A percentile compares a stretch with the other conserved stretches of the same genome.
Conservation (phyloP, 2,113 vertebrate species). For the Eulemur rufifrons region DNA sequence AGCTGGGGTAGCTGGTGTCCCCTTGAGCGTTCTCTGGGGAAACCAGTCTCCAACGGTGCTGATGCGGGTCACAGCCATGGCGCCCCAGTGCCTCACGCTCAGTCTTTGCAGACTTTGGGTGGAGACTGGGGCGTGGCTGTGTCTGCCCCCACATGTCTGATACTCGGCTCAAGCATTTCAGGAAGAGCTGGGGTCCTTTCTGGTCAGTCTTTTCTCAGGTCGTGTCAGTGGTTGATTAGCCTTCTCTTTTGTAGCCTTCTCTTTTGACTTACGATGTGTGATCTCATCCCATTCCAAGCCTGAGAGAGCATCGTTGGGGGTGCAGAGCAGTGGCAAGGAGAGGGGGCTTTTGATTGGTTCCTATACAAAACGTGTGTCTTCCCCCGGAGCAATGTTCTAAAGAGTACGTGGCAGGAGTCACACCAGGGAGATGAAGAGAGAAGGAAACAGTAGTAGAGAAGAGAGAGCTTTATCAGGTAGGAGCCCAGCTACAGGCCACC, state of each 20-base stretch:
- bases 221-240: background rate
- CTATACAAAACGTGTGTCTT: background rate
- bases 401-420: background rate
- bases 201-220: background rate
- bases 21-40: background rate
- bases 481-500: background rate
- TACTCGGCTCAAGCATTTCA: accelerated
- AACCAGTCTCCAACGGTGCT: background rate
- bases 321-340: background rate
- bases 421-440: background rate
- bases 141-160: background rate
- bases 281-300: background rate
- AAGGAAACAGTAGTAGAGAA: background rate
- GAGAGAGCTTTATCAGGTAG: background rate
- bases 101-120: background rate
- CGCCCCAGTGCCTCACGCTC: background rate
- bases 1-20: background rate
- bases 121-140: background rate
- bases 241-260: background rate
- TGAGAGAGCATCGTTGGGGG: background rate
- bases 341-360: background rate
- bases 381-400: background rate
- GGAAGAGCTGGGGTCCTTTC: background rate
- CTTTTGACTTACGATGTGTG: background rate
- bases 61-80: background rate